These are phyloP conservation scores for Aculops lycopersici DNA, from an alignment of 1,140 invertebrate species.

Conservation along the genomic window DNA sequence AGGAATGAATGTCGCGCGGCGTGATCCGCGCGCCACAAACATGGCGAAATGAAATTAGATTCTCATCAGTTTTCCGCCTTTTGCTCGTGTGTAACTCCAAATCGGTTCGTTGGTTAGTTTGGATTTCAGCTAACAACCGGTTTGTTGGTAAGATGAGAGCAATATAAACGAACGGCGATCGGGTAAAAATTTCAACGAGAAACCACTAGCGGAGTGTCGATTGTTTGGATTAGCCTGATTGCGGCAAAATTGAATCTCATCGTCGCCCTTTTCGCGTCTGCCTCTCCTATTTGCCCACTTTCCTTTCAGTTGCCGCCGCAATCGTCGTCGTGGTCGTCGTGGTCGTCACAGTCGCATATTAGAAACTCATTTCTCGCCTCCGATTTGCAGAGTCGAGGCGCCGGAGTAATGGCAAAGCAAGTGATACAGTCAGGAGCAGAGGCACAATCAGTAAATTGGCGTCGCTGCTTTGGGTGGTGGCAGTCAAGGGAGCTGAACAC, in stretches of 20 bases:
- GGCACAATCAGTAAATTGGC: too few relatives aligned
- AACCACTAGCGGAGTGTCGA: too few relatives aligned
- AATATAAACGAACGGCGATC: not conserved
- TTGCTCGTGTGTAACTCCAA: too few relatives aligned
- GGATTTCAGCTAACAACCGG: not conserved
- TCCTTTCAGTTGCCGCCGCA: not conserved
- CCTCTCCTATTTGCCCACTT: not conserved
- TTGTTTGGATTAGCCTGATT: too few relatives aligned
- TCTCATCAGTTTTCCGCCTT: not conserved
- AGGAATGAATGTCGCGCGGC: not conserved
- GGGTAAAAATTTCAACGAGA: not conserved
- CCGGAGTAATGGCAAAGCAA: not conserved
- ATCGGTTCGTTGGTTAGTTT: not conserved
- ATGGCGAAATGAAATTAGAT: not conserved
- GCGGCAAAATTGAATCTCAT: too few relatives aligned
- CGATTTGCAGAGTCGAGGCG: not conserved
- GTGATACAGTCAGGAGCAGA: not conserved
- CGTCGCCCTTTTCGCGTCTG: not conserved
- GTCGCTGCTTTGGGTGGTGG: too few relatives aligned
- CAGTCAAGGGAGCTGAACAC: not conserved
- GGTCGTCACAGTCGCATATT: not conserved
- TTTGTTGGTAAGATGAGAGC: not conserved
- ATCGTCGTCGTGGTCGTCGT: not conserved
- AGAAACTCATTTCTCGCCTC: not conserved
- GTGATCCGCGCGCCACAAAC: not conserved